Evolutionary conservation across 1,140 invertebrate genomes (phyloP).

Genomic region (Aphis gossypii): DNA sequence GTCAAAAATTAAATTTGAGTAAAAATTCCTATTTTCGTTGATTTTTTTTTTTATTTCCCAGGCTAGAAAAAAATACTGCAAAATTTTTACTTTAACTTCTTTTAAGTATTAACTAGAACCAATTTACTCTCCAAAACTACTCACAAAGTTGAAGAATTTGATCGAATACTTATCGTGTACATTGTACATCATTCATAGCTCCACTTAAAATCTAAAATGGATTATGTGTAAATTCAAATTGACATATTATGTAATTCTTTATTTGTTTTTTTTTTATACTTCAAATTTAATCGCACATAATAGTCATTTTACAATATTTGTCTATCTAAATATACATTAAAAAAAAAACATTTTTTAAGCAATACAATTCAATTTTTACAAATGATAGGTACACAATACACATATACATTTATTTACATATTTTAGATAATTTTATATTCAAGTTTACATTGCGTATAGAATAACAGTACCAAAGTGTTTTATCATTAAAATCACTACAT

Average conservation of each 20-base stretch:
- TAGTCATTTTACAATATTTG: background rate
- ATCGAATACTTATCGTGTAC: too few species aligned
- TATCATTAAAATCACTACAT: background rate
- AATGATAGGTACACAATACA: background rate
- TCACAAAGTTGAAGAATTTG: too few species aligned
- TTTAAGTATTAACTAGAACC: too few species aligned
- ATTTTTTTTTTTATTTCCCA: too few species aligned
- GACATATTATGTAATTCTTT: background rate
- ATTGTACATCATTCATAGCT: too few species aligned
- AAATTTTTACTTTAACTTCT: too few species aligned
- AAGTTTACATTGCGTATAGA: constrained; percentile 20
- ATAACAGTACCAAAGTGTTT: background rate
- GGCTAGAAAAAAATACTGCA: too few species aligned
- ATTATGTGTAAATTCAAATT: background rate
- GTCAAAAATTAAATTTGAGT: too few species aligned
- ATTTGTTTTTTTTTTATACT: background rate
- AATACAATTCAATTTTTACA: constrained; percentile 18
- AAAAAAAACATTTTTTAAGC: background rate
- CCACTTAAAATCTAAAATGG: too few species aligned
- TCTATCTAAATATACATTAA: constrained; percentile 18
- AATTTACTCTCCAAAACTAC: too few species aligned
- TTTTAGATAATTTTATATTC: background rate
- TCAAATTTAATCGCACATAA: background rate
- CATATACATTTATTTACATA: background rate
- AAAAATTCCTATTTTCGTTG: too few species aligned